A percentile compares a stretch with the other conserved stretches of the same genome.
Evolutionary conservation across 2,797 vertebrate genomes (phyloP).

Genomic region (Gallinago solitaria): DNA sequence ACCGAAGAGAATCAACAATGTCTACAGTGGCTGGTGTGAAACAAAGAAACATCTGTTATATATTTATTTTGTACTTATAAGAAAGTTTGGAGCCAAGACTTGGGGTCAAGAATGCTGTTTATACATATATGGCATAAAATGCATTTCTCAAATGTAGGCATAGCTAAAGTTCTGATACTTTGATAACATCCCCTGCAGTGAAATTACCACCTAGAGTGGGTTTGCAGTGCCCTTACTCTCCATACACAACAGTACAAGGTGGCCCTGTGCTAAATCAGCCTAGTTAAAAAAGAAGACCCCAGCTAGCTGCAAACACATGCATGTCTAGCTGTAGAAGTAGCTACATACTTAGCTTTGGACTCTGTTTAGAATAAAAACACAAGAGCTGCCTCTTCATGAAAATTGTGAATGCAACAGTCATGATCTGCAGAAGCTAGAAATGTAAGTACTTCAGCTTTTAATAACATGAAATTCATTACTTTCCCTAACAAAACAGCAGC

Average conservation of each 20-base stretch:
- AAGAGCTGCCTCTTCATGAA: not conserved
- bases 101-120: not conserved
- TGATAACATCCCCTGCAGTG: not conserved
- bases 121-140: not conserved
- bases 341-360: not conserved
- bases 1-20: not conserved
- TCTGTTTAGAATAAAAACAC: not conserved
- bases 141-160: not conserved
- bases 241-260: not conserved
- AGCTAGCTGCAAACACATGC: not conserved
- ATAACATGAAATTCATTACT: not conserved
- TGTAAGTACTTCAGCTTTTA: not conserved
- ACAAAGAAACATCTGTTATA: conserved; percentile 29
- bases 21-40: not conserved
- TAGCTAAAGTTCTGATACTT: not conserved
- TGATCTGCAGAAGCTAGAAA: not conserved
- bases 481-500: not conserved
- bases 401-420: not conserved
- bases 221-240: not conserved
- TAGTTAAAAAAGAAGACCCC: not conserved
- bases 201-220: not conserved
- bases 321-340: not conserved
- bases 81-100: conserved; percentile 4
- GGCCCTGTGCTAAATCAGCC: not conserved
- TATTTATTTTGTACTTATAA: not conserved